phyloP scores from a whole-genome alignment of 2,888 invertebrate genomes.

The Chrysina gloriosa region DNA sequence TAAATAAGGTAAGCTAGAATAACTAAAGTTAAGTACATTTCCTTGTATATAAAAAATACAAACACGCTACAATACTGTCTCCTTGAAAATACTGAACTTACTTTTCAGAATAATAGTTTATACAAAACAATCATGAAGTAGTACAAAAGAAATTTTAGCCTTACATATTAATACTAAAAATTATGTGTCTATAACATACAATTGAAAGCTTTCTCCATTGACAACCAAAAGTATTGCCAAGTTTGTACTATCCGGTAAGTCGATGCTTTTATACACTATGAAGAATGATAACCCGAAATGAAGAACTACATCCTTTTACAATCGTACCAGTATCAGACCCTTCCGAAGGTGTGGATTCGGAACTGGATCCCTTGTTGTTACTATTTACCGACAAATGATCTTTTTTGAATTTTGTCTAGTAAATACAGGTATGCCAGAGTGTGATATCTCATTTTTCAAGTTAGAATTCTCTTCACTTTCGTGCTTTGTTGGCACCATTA shows the following conservation, averaged over 20 bases:
- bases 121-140: not conserved
- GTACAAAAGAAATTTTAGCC: constrained; percentile 4
- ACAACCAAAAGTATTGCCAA: constrained; percentile 5
- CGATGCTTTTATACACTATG: too few species aligned
- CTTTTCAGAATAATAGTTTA: constrained; percentile 1
- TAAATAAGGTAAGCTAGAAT: not conserved
- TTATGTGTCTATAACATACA: not conserved
- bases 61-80: constrained; percentile 33
- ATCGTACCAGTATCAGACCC: constrained; percentile 65
- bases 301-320: constrained; percentile 56
- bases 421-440: constrained; percentile 25
- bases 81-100: constrained; percentile 40
- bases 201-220: not conserved
- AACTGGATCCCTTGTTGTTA: constrained; percentile 65
- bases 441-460: not conserved
- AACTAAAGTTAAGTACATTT: not conserved
- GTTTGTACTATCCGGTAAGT: constrained; percentile 39
- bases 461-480: constrained; percentile 26
- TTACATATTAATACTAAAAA: constrained; percentile 2
- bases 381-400: constrained; percentile 37
- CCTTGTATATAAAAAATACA: constrained; percentile 32
- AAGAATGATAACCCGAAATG: too few species aligned
- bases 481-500: constrained; percentile 20
- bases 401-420: constrained; percentile 27
- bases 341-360: constrained; percentile 68